Base-by-base conservation (phyloP, 2,113 vertebrate genomes). In the Tylochromis polylepis region DNA sequence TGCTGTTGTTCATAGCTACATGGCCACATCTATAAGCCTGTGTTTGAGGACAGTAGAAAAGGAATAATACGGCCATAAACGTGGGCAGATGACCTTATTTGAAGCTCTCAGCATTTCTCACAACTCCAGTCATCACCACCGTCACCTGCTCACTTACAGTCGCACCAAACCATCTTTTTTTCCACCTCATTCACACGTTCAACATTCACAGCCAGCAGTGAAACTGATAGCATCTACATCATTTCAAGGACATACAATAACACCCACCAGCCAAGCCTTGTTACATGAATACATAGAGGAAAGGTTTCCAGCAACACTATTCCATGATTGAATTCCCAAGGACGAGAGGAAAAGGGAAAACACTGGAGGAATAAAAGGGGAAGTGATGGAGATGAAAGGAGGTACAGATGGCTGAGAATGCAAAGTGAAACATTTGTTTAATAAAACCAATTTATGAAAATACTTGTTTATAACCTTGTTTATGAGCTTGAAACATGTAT, bases 161-260 rank as follows among this genome's bases (percentile, higher is more conserved):
- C 62, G 27, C 1, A 70, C 31, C n/a, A 15, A 88, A 86, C 56
- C 65, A 27, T 84, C 62, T 24, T 80, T 88, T 67, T 87, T 81
- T 56, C 72, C 20, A 22, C 58, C 79, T 81, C 82, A 81, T 85
- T 92, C 90, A 72, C 79, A 72, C 60, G 53, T 91, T 92, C 86
- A 88, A 46, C 83, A 87, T 94, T 92, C 84, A 87, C 79, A 89
- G 85, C 85, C 86, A 38, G 79, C 79, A 83, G 81, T 90, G 92
- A 93, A 94, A 92, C 83, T 82, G 92, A 94, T 95, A 93, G 89
- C 80, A 93, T 95, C 93, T 90, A 91, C 84, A 94, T 94, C 89
- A 92, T 94, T 92, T 94, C 94, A 95, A 95, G 94, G 95, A 91
- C 94, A 92, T 87, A 88, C 91, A 95, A 92, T 92, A 93, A 92